A percentile compares a stretch with the other conserved stretches of the same genome.
Conservation (phyloP, 1,140 invertebrate genomes). For the Chelonus insularis region DNA sequence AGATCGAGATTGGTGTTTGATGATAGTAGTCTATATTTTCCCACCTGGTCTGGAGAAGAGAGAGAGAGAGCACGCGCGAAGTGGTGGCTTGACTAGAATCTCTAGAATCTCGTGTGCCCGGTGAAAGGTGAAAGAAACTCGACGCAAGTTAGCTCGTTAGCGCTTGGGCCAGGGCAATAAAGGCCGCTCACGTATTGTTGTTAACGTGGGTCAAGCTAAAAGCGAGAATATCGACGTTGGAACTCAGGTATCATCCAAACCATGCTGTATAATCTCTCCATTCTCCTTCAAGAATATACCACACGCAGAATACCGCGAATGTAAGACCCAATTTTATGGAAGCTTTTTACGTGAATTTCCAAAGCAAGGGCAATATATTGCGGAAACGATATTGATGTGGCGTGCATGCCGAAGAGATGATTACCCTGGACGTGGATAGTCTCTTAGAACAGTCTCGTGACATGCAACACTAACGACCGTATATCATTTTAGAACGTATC, state of each 20-base stretch:
- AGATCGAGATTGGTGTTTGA: slow-evolving; percentile 14
- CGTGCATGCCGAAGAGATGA: slow-evolving; percentile 27
- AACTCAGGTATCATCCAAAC: not conserved
- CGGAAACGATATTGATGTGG: slow-evolving; percentile 28
- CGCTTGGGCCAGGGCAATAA: slow-evolving; percentile 30
- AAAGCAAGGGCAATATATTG: slow-evolving; percentile 6
- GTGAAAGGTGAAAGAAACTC: slow-evolving; percentile 29
- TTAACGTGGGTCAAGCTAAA: slow-evolving; percentile 32
- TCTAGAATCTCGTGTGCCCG: not conserved
- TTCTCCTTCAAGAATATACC: slow-evolving; percentile 9
- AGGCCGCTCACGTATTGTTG: slow-evolving; percentile 39
- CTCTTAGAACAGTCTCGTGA: slow-evolving; percentile 27
- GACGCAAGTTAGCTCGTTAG: slow-evolving; percentile 38
- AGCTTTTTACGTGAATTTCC: slow-evolving; percentile 32
- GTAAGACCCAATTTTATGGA: not conserved
- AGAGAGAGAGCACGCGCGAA: slow-evolving; percentile 6
- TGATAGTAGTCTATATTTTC: slow-evolving; percentile 5
- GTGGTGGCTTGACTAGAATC: not conserved
- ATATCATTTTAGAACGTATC: not conserved
- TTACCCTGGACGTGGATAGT: slow-evolving; percentile 26
- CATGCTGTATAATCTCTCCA: slow-evolving; percentile 37
- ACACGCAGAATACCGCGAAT: not conserved
- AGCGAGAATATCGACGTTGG: not conserved
- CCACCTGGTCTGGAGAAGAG: not conserved
- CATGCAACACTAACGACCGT: slow-evolving; percentile 27